Base-by-base conservation (phyloP, 2,113 vertebrate genomes). In the Cochlearius cochlearius region DNA sequence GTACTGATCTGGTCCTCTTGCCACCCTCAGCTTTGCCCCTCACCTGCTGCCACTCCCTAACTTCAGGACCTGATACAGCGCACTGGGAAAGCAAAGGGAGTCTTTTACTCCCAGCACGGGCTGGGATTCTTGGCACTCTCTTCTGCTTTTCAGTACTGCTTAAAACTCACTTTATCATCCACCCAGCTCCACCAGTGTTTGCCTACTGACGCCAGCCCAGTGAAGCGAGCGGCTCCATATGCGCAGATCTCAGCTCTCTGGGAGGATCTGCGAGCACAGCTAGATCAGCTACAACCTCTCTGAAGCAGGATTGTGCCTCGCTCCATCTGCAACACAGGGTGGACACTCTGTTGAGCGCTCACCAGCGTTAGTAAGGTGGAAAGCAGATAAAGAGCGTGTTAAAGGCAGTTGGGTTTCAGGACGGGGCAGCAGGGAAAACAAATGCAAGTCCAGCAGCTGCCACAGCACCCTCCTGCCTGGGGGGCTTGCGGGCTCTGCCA, bases 241-340 rank as follows among this genome's bases (percentile, higher is more conserved):
- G 19, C 0, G 0, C 50, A 71, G 39, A 47, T 38, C 43, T 41
- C 0, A 0, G 18, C 32, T 76, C 25, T 45, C 77, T 5, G 1
- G 55, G 15, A 86, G 23, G 38, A 64, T 34, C 69, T 81, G 55
- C 2, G 2, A 45, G 59, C 29, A 68, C 41, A 95, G 21, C 38
- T 71, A n/a, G 4, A 38, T 22, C 73, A 39, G 75, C 53, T 67
- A 64, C 52, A 56, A 66, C 45, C 55, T 90, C 75, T 55, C 83
- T 0, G 0, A 73, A 86, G 81, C 17, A 62, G 67, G 29, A 55
- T 7, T 32, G 49, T 55, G 75, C 71, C 67, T 91, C 80, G 41
- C 38, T 71, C 49, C 12, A 2, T 22, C 73, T 81, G 52, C 73
- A 91, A 79, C 64, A 78, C 25, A 73, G 32, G 15, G 14, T 36